phyloP scores from a whole-genome alignment of 2,888 invertebrate species.

The Cerastis leucographa region DNA sequence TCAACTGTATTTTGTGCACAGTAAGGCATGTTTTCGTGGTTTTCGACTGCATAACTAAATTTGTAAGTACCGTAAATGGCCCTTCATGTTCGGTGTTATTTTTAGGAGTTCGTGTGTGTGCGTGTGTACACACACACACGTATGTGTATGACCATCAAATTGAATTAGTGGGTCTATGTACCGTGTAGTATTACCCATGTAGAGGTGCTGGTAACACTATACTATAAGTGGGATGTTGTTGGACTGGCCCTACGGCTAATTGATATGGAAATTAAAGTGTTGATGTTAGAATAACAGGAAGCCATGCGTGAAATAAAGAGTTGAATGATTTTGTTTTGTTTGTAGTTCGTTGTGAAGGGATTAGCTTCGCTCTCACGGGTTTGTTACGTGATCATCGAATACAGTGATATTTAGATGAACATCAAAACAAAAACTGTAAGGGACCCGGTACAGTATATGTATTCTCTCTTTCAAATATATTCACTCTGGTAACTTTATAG shows the following conservation, averaged over 20 bases:
- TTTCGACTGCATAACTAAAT: conserved; percentile 34
- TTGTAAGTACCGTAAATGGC: conserved; percentile 74
- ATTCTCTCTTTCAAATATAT: not conserved
- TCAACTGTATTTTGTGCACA: rapidly evolving
- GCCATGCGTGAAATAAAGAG: conserved; percentile 37
- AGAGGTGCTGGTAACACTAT: conserved; percentile 47
- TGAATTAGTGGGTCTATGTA: conserved; percentile 65
- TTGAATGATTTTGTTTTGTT: conserved; percentile 43
- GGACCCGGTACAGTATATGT: not conserved
- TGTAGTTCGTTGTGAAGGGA: not conserved
- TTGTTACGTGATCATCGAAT: not conserved
- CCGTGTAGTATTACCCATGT: conserved; percentile 29
- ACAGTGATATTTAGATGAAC: conserved; percentile 1
- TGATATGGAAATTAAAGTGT: conserved; percentile 63
- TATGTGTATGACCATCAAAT: conserved; percentile 65
- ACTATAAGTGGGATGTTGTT: conserved; percentile 55
- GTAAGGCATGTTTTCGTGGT: conserved; percentile 52
- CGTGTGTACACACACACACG: too few relatives aligned
- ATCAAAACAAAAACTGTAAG: not conserved
- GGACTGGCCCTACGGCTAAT: conserved; percentile 45
- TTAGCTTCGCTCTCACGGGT: not conserved
- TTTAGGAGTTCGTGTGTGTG: conserved; percentile 63
- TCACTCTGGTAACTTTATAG: not conserved
- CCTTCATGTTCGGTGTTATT: conserved; percentile 76
- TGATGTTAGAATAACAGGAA: conserved; percentile 62